phyloP scores from a whole-genome alignment of 1,140 invertebrate species.

The Caerostris darwini region DNA sequence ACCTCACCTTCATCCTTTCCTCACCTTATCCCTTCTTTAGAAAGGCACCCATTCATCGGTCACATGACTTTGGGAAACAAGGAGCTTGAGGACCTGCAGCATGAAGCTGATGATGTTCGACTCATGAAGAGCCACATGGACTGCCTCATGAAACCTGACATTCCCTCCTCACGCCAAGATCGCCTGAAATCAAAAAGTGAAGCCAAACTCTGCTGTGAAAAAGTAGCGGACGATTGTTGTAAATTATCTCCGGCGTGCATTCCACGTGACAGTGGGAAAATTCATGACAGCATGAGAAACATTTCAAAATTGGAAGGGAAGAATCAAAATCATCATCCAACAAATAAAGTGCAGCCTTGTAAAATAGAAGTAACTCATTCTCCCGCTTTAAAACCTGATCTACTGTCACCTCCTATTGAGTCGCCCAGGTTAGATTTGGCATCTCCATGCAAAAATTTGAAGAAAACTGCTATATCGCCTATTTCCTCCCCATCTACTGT shows the following conservation, averaged over 20 bases:
- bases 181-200: conserved; percentile 64
- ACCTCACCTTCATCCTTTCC: conserved; percentile 72
- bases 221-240: conserved; percentile 63
- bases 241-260: conserved; percentile 61
- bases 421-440: conserved; percentile 52
- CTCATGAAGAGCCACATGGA: conserved; percentile 71
- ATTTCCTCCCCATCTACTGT: neutral
- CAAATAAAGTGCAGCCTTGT: conserved; percentile 61
- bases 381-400: conserved; percentile 69
- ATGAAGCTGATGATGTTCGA: conserved; percentile 32
- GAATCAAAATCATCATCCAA: conserved; percentile 52
- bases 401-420: conserved; percentile 71
- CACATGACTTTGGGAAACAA: conserved; percentile 74
- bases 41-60: conserved; percentile 74
- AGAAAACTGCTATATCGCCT: conserved; percentile 51
- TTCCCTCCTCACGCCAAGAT: conserved; percentile 63
- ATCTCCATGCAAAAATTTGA: conserved; percentile 39
- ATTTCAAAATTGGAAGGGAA: conserved; percentile 21
- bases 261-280: conserved; percentile 44
- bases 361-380: conserved; percentile 72
- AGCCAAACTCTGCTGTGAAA: conserved; percentile 66
- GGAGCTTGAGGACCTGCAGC: conserved; percentile 67
- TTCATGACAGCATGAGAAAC: conserved; percentile 25
- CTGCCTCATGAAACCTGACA: conserved; percentile 70
- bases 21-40: conserved; percentile 76